Conservation (phyloP, 2,797 vertebrate genomes). For the Epinephelus awoara region DNA sequence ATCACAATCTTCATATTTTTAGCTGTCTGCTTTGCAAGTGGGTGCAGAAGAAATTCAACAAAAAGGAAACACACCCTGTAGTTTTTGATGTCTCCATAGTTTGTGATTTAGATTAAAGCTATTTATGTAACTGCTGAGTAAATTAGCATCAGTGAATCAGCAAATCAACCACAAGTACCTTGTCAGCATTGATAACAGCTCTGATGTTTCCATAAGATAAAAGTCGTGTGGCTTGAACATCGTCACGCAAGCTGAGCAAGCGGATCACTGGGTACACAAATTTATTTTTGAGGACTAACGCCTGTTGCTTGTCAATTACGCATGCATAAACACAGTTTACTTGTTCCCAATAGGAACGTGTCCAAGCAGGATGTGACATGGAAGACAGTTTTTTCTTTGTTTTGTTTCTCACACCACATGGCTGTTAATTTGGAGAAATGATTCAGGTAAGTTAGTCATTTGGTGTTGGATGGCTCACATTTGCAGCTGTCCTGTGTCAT, state of each 20-base stretch:
- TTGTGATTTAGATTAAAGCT: constrained; percentile 2
- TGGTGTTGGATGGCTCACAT: neutral
- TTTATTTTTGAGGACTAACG: neutral
- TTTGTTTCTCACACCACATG: too few species aligned
- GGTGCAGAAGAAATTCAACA: neutral
- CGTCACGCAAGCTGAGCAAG: neutral
- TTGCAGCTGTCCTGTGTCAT: neutral
- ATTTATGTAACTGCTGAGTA: neutral
- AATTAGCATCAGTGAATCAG: neutral
- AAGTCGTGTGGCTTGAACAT: neutral
- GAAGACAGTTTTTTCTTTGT: too few species aligned
- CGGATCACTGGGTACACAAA: neutral
- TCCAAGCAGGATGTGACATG: too few species aligned
- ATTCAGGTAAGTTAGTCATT: too few species aligned
- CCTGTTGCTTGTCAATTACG: neutral
- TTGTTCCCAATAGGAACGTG: too few species aligned
- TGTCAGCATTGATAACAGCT: constrained; percentile 1
- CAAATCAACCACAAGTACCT: neutral
- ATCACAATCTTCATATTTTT: neutral
- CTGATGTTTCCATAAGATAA: constrained; percentile 38
- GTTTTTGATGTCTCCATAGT: constrained; percentile 3
- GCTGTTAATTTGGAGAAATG: too few species aligned
- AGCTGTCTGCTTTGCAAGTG: neutral
- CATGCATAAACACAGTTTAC: neutral
- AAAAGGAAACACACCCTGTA: neutral